Evolutionary conservation across 2,797 vertebrate genomes (phyloP).

Genomic region (Smutsia gigantea): DNA sequence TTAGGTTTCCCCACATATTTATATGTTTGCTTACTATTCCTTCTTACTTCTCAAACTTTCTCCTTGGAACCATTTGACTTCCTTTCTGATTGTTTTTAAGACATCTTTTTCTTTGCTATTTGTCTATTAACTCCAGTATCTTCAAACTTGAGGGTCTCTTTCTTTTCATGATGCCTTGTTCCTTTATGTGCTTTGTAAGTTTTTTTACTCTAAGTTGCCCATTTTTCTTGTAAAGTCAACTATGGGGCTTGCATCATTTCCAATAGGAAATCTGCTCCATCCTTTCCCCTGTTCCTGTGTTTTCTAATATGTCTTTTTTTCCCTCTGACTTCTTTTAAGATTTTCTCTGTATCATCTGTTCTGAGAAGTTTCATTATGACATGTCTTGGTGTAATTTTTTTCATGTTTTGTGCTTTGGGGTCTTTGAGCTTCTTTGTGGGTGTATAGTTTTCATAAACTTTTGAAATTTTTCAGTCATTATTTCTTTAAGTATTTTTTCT

Average conservation of each 20-base stretch:
- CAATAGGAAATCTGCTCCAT: conserved; percentile 30
- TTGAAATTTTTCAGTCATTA: conserved; percentile 3
- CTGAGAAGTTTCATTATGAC: conserved; percentile 26
- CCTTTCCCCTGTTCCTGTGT: background rate
- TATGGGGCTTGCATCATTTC: conserved; percentile 27
- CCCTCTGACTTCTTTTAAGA: background rate
- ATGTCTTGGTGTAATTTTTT: background rate
- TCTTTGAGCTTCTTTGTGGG: background rate
- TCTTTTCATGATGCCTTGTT: conserved; percentile 8
- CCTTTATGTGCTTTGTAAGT: background rate
- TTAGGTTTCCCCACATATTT: conserved; percentile 36
- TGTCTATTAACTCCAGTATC: background rate
- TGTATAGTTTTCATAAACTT: conserved; percentile 51
- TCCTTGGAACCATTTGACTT: conserved; percentile 13
- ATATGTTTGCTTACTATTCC: background rate
- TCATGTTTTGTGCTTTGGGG: background rate
- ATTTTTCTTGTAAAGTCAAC: conserved; percentile 31
- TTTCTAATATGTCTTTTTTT: background rate
- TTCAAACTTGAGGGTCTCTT: conserved; percentile 20
- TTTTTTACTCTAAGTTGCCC: conserved; percentile 31
- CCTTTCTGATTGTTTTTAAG: conserved; percentile 26
- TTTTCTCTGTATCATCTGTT: conserved; percentile 40
- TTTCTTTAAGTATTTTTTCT: conserved; percentile 12
- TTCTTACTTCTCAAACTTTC: conserved; percentile 1
- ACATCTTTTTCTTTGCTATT: background rate